These are phyloP conservation scores for Hyles vespertilio DNA, from an alignment of 1,140 invertebrate species.

Conservation along the genomic window DNA sequence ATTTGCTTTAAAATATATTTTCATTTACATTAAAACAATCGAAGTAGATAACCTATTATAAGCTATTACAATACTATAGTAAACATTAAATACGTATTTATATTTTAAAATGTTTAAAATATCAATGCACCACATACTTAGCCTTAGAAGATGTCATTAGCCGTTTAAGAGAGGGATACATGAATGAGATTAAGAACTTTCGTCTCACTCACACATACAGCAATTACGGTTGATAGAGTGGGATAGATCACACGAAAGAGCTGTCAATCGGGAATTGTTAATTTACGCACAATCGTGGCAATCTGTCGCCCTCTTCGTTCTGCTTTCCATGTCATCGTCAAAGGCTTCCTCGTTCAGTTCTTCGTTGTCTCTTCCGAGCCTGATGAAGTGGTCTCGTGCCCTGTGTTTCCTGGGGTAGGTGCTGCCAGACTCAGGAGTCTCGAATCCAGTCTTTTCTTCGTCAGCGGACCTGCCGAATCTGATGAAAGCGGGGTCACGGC, in stretches of 20 bases:
- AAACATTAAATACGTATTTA: no score
- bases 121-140: conserved; percentile 33
- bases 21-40: conserved; percentile 2
- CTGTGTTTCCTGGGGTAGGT: conserved; percentile 58
- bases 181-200: no score
- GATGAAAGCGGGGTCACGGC: conserved; percentile 60
- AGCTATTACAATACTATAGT: background rate
- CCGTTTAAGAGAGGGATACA: conserved; percentile 4
- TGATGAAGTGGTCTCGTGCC: conserved; percentile 60
- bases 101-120: conserved; percentile 9
- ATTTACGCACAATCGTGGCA: conserved; percentile 44
- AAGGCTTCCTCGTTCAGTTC: conserved; percentile 45
- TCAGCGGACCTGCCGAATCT: conserved; percentile 51
- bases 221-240: background rate
- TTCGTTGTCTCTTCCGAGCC: conserved; percentile 60
- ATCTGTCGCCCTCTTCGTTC: conserved; percentile 50
- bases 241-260: background rate
- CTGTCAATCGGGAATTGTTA: background rate
- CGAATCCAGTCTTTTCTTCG: conserved; percentile 40
- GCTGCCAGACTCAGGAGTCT: conserved; percentile 48
- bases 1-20: conserved; percentile 22
- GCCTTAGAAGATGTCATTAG: conserved; percentile 25
- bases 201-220: no score
- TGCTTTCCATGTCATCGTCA: conserved; percentile 41
- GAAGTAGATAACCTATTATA: background rate